A percentile compares a stretch with the other conserved stretches of the same genome.
These are phyloP conservation scores for Nematostella vectensis DNA, from an alignment of 92 coral and sea anemone genomes.

Conservation along the genomic window DNA sequence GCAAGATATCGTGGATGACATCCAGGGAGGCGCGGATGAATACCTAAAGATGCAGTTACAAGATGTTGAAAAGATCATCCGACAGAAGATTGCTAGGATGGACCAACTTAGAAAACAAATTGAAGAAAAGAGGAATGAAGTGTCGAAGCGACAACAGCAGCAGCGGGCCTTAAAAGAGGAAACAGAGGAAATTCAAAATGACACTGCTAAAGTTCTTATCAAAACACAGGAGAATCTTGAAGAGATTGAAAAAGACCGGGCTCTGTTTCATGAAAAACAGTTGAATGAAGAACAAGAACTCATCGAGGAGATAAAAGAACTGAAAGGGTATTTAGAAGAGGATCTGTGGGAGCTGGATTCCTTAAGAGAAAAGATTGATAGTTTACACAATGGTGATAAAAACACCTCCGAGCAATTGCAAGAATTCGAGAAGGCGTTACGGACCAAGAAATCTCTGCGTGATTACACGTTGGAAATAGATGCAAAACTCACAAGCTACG, in stretches of 20 bases:
- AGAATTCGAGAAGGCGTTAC: conserved; percentile 27
- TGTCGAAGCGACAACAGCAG: neutral
- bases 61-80: conserved; percentile 5
- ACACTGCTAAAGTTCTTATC: neutral
- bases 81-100: conserved; percentile 11
- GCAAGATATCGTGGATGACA: no score
- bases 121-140: conserved; percentile 1
- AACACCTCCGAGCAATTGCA: conserved; percentile 17
- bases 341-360: no score
- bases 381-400: conserved; percentile 1
- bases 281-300: neutral
- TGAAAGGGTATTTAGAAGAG: conserved; percentile 31
- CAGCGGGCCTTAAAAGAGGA: neutral
- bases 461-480: conserved; percentile 55
- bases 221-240: conserved; percentile 8
- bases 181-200: neutral
- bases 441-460: conserved; percentile 36
- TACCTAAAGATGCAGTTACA: no score
- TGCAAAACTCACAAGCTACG: conserved; percentile 17
- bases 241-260: conserved; percentile 9
- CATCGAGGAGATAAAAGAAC: conserved; percentile 10
- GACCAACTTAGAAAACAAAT: conserved; percentile 14
- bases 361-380: no score
- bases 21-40: no score
- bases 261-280: neutral